Base-by-base conservation (phyloP, 2,888 invertebrate genomes). In the Busseola fusca region DNA sequence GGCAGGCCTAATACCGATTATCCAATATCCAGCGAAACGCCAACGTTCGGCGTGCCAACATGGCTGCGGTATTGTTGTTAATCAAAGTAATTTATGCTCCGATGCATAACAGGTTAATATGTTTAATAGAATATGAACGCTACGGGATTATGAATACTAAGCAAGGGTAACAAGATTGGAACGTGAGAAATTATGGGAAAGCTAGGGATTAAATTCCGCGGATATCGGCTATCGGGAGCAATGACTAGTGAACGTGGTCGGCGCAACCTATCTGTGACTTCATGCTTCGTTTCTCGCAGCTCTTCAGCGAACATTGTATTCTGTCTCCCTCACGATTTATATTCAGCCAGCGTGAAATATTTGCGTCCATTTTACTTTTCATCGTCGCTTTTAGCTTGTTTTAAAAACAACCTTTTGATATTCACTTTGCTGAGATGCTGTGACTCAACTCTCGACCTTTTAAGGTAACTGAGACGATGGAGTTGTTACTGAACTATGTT, bases 201-300 rank as follows among this genome's bases (percentile, higher is more conserved):
- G 70, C 64, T 42, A 64, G 57, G 68, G 62, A 84, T 85, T 84
- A 80, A 73, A 75, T 78, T 79, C 72, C 45, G 82, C 69, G 78
- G 73, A 65, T 80, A 78, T 81, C 78, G 78, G 78, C 81, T 81
- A 74, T 76, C 81, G 75, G 64, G 79, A 67, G 64, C 78, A 74
- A 40, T 65, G 81, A 84, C 40, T 42, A 42, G 82, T 81, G 69
- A 67, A 81, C 82, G 64, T 64, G 64, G 71, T 65, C 79, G 78
- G 42, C 73, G 76, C 74, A 75, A 81, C 81, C 86, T 91, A 91
- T 91, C 91, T 88, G 86, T 84, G 86, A 80, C 81, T 91, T 91
- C 85, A 90, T 88, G 89, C 87, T 90, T 88, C 87, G 83, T 83
- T 90, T 84, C 84, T 82, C 86, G 69, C 83, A 72, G 81, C 76